Evolutionary conservation across 2,888 invertebrate species (phyloP).

Genomic region (Conops quadrifasciatus): DNA sequence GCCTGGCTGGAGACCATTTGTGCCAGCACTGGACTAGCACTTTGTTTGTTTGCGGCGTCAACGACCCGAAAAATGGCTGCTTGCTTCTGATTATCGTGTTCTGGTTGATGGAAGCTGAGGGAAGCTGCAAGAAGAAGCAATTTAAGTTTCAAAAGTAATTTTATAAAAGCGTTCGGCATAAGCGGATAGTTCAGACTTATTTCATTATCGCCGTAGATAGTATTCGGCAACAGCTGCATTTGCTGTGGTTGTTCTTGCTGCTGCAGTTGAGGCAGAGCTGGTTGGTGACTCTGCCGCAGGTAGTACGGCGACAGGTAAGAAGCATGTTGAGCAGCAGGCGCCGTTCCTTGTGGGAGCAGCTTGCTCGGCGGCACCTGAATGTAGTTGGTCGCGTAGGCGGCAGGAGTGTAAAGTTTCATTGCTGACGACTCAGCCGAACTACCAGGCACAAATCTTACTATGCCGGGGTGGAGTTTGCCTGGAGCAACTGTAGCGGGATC

Average conservation of each 20-base stretch:
- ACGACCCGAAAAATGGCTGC: conserved; percentile 35
- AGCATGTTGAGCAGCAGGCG: conserved; percentile 40
- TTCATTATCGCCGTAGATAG: background rate
- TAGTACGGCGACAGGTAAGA: conserved; percentile 39
- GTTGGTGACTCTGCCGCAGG: conserved; percentile 38
- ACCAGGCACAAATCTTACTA: conserved; percentile 31
- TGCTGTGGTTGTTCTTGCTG: conserved; percentile 33
- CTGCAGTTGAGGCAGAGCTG: conserved; percentile 27
- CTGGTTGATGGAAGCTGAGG: conserved; percentile 42
- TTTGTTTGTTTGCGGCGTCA: background rate
- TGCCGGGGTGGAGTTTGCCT: conserved; percentile 30
- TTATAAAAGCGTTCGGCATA: background rate
- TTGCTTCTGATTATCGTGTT: conserved; percentile 42
- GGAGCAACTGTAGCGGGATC: background rate
- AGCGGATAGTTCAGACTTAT: background rate
- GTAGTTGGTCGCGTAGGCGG: conserved; percentile 46
- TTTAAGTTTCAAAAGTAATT: conserved; percentile 6
- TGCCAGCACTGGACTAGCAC: background rate
- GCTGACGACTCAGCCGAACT: conserved; percentile 40
- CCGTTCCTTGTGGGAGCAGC: conserved; percentile 47
- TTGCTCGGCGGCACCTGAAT: conserved; percentile 53
- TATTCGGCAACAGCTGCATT: conserved; percentile 4
- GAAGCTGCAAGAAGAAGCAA: conserved; percentile 46
- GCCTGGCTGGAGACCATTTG: conserved; percentile 25
- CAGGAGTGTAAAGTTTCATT: conserved; percentile 33